Percentiles rank a stretch among this genome's conserved stretches.
Conservation (phyloP, 2,888 invertebrate species). For the Cyaniris semiargus region DNA sequence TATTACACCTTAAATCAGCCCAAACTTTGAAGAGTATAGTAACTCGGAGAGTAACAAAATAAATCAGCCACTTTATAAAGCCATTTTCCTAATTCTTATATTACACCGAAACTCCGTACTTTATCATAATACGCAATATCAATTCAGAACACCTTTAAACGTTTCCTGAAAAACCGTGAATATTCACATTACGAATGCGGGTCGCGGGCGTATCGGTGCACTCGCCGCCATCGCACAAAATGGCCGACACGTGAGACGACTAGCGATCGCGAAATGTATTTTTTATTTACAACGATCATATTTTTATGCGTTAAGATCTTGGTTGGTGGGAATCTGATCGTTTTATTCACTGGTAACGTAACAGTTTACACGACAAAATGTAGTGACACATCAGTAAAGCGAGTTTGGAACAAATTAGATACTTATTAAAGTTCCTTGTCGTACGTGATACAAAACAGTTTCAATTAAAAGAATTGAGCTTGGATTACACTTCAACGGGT, state of each 20-base stretch:
- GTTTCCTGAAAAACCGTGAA: slow-evolving; percentile 22
- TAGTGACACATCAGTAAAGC: background rate
- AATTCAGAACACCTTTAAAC: slow-evolving; percentile 33
- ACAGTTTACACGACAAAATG: background rate
- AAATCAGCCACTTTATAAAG: too few relatives aligned
- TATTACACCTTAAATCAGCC: too few relatives aligned
- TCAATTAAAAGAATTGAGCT: too few relatives aligned
- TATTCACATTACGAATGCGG: slow-evolving; percentile 40
- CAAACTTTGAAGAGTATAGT: too few relatives aligned
- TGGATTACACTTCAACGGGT: too few relatives aligned
- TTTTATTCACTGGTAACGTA: background rate
- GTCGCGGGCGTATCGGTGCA: slow-evolving; percentile 40
- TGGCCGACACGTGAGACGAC: slow-evolving; percentile 70
- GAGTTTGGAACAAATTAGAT: background rate
- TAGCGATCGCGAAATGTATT: slow-evolving; percentile 41
- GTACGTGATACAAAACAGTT: background rate
- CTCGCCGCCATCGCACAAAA: slow-evolving; percentile 69
- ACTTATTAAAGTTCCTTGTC: background rate
- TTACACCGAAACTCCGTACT: background rate
- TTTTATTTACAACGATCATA: slow-evolving; percentile 6
- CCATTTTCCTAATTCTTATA: background rate
- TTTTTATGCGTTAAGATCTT: background rate
- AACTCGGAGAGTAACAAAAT: too few relatives aligned
- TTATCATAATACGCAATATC: background rate
- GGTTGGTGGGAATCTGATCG: background rate